phyloP scores from a whole-genome alignment of 2,888 invertebrate genomes.

The Aphodius granarius region DNA sequence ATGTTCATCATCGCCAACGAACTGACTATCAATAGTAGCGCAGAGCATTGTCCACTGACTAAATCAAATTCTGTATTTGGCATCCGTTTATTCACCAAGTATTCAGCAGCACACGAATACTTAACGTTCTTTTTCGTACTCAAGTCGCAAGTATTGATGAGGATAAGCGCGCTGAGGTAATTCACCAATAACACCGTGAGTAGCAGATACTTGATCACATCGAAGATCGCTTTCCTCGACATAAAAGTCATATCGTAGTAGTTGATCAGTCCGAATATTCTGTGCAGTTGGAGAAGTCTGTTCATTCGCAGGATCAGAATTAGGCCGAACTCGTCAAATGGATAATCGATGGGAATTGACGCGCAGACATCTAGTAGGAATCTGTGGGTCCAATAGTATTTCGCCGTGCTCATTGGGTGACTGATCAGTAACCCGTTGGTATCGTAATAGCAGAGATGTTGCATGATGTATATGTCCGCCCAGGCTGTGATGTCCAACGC shows the following conservation, averaged over 20 bases:
- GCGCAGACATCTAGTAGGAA: conserved; percentile 37
- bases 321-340: background rate
- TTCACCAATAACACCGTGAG: conserved; percentile 20
- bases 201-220: conserved; percentile 26
- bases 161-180: conserved; percentile 13
- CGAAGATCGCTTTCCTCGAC: conserved; percentile 8
- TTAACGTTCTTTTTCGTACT: background rate
- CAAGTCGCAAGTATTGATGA: conserved; percentile 19
- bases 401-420: conserved; percentile 37
- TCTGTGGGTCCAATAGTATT: conserved; percentile 36
- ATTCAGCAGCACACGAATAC: conserved; percentile 3
- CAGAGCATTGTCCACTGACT: conserved; percentile 16
- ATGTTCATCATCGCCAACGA: conserved; percentile 19
- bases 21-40: conserved; percentile 4
- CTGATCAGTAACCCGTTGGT: conserved; percentile 34
- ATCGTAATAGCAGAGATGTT: conserved; percentile 38
- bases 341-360: conserved; percentile 34
- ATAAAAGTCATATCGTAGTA: conserved; percentile 11
- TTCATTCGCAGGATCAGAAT: conserved; percentile 24
- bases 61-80: conserved; percentile 3
- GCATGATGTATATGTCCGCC: conserved; percentile 36
- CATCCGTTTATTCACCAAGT: conserved; percentile 9
- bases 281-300: conserved; percentile 25
- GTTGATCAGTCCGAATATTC: conserved; percentile 18
- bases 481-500: conserved; percentile 32